These are phyloP conservation scores for Plagodis dolabraria DNA, from an alignment of 2,888 invertebrate species.

Conservation along the genomic window DNA sequence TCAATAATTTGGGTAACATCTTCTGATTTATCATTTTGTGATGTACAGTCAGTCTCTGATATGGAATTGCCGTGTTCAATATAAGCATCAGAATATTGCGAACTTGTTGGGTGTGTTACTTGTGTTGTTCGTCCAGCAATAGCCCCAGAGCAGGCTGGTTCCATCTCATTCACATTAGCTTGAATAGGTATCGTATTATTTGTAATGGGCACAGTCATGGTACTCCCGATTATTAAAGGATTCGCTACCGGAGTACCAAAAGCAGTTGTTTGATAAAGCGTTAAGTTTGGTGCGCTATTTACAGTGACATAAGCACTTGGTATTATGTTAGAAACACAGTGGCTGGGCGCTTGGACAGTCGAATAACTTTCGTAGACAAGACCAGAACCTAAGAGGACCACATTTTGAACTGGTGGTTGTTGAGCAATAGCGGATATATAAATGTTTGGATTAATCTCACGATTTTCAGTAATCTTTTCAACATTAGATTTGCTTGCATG, in stretches of 20 bases:
- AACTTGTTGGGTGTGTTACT: not conserved
- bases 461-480: constrained; percentile 12
- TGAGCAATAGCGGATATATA: constrained; percentile 46
- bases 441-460: constrained; percentile 41
- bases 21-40: constrained; percentile 3
- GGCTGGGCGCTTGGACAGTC: constrained; percentile 44
- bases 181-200: constrained; percentile 25
- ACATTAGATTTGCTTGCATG: constrained; percentile 12
- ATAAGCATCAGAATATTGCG: constrained; percentile 5
- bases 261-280: constrained; percentile 56
- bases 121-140: constrained; percentile 9
- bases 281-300: constrained; percentile 50
- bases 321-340: constrained; percentile 34
- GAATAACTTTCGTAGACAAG: constrained; percentile 56
- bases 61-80: constrained; percentile 19
- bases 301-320: constrained; percentile 49
- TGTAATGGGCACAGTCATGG: constrained; percentile 40
- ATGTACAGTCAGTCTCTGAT: not conserved
- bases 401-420: constrained; percentile 51
- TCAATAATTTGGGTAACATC: constrained; percentile 47
- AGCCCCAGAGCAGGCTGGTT: constrained; percentile 9
- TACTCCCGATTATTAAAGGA: constrained; percentile 55
- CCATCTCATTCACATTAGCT: constrained; percentile 11
- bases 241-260: constrained; percentile 52
- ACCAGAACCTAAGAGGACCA: constrained; percentile 58